Evolutionary conservation across 2,888 invertebrate genomes (phyloP).

Genomic region (Papilio elwesi): DNA sequence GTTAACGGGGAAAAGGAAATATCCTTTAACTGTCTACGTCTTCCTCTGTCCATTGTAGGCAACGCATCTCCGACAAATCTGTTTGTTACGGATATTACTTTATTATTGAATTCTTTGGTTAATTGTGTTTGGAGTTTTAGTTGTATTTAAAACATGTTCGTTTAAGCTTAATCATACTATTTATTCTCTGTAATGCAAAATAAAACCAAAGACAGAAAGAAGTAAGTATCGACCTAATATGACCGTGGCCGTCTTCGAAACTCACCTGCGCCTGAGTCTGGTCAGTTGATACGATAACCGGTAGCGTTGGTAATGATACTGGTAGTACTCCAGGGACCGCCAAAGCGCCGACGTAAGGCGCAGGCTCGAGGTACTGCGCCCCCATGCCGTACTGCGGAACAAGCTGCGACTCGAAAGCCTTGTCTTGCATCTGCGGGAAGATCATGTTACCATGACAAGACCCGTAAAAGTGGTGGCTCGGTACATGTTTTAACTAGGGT

Average conservation of each 20-base stretch:
- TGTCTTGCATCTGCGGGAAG: conserved; percentile 49
- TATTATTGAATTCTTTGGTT: too few relatives aligned
- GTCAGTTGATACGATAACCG: conserved; percentile 64
- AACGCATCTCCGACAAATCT: too few relatives aligned
- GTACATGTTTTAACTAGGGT: conserved; percentile 14
- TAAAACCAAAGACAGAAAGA: too few relatives aligned
- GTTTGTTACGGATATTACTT: too few relatives aligned
- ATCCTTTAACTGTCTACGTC: too few relatives aligned
- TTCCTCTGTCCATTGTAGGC: too few relatives aligned
- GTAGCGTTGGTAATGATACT: conserved; percentile 57
- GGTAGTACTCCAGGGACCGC: conserved; percentile 57
- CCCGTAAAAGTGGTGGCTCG: conserved; percentile 31
- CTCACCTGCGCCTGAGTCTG: conserved; percentile 71
- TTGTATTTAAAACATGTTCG: too few relatives aligned
- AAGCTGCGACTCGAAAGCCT: conserved; percentile 52
- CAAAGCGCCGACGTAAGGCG: conserved; percentile 62
- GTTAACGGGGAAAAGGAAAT: too few relatives aligned
- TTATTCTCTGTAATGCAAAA: not conserved
- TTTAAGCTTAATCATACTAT: not conserved
- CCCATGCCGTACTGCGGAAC: conserved; percentile 71
- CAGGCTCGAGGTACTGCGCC: conserved; percentile 69
- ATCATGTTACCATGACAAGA: conserved; percentile 44
- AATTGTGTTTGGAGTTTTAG: too few relatives aligned
- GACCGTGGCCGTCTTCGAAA: conserved; percentile 17
- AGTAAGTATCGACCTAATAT: not conserved